Percentiles rank a stretch among this genome's conserved stretches.
Conservation (phyloP, 2,113 vertebrate genomes). For the Pogona vitticeps region DNA sequence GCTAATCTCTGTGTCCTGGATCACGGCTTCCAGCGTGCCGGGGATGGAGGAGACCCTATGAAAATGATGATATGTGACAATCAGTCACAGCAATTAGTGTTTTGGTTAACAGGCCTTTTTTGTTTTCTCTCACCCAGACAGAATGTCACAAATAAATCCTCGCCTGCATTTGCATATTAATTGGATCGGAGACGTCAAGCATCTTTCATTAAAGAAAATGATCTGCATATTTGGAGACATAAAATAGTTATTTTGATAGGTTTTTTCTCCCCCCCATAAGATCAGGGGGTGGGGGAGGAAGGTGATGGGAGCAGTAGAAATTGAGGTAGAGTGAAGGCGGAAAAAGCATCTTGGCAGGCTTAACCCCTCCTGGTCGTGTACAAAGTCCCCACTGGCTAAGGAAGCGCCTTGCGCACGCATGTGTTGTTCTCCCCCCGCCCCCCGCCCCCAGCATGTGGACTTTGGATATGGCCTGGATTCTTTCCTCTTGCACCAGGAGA, state of each 20-base stretch:
- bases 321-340: constrained; percentile 85
- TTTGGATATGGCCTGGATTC: background rate
- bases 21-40: constrained; percentile 79
- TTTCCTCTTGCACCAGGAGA: background rate
- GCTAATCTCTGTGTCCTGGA: constrained; percentile 70
- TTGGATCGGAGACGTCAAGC: constrained; percentile 99
- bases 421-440: background rate
- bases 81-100: constrained; percentile 99
- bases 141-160: constrained; percentile 99
- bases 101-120: constrained; percentile 99
- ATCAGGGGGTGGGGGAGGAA: constrained; percentile 87
- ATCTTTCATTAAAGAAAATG: constrained; percentile 99
- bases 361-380: constrained; percentile 74
- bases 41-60: constrained; percentile 95
- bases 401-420: constrained; percentile 15
- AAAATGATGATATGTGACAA: constrained; percentile 99
- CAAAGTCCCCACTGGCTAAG: constrained; percentile 70
- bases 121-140: constrained; percentile 99
- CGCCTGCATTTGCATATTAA: constrained; percentile 99
- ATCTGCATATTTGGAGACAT: constrained; percentile 99
- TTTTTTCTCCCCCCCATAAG: constrained; percentile 76
- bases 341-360: constrained; percentile 69
- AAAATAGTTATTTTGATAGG: constrained; percentile 99
- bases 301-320: constrained; percentile 97
- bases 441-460: background rate